Conservation (phyloP, 1,140 invertebrate genomes). For the Magallana ariakensis region DNA sequence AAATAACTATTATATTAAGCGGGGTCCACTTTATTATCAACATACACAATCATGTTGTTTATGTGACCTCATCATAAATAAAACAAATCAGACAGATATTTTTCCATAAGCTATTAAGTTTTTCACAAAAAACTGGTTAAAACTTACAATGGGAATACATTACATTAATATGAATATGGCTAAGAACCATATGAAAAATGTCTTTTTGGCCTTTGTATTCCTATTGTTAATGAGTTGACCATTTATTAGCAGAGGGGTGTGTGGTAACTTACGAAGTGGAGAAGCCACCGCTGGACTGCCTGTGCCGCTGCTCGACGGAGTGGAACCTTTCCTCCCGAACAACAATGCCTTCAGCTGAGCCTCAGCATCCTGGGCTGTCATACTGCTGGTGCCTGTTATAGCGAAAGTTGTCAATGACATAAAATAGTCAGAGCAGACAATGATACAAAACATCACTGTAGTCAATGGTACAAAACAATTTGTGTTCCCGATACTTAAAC, state of each 20-base stretch:
- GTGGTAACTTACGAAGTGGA: conserved; percentile 62
- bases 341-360: conserved; percentile 74
- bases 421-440: neutral
- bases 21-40: too few species aligned
- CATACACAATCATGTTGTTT: too few species aligned
- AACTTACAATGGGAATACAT: too few species aligned
- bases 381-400: conserved; percentile 46
- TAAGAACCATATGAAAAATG: too few species aligned
- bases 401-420: conserved; percentile 1
- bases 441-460: neutral
- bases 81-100: too few species aligned
- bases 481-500: too few species aligned
- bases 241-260: neutral
- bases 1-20: too few species aligned
- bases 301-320: conserved; percentile 73
- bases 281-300: conserved; percentile 70
- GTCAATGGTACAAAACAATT: neutral
- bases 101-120: too few species aligned
- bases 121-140: too few species aligned
- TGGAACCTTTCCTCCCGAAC: conserved; percentile 71
- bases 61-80: too few species aligned
- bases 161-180: too few species aligned
- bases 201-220: neutral
- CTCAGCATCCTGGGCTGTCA: conserved; percentile 69
- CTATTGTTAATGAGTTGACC: neutral